Evolutionary conservation across 2,888 invertebrate species (phyloP), one percentile per base, ranked within the genome.

Genomic region (Lydus trimaculatus): DNA sequence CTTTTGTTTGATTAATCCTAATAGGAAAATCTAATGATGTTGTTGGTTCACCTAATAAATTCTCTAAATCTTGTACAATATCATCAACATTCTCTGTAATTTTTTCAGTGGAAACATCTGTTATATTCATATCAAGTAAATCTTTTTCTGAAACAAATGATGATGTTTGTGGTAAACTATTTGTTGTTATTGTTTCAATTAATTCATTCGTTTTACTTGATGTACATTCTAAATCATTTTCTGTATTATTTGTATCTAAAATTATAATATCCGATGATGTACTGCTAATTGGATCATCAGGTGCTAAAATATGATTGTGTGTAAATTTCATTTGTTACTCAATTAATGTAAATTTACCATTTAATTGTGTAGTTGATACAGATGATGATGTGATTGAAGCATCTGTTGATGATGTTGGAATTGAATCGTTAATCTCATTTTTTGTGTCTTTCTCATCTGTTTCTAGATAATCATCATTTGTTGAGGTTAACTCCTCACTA

Each of bases 11-110:
- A 8, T n/a, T 58, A 8, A 36, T 13, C 20, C 20, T 65, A 17
- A 65, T 63, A 6, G 75, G 65, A 43, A 78, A 70, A 66, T 71
- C 73, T 71, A 78, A 78, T 13, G 78, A 68, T 52, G 78, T 76
- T 5, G 77, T 72, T 1, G 81, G 71, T 65, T 80, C 83, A 2
- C 83, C 84, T 62, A 85, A 75, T 58, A 85, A 76, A 63, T 82
- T 85, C 64, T 85, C 84, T 66, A 85, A 76, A 71, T 85, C 85
- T 63, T 84, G 83, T n/a, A 84, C 85, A 67, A 85, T 80, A 74
- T 85, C 85, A 68, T 85, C 85, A 25, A 85, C 84, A 76, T 85
- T 82, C 74, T 84, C 85, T 17, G 82, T 83, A 64, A 83, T 84
- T 72, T 81, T 80, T 63, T 81, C 84, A 56, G 72, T 72, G 0